Evolutionary conservation across 1,140 invertebrate species (phyloP), one percentile per base, ranked within the genome.

Genomic region (Neomicropteryx cornuta): DNA sequence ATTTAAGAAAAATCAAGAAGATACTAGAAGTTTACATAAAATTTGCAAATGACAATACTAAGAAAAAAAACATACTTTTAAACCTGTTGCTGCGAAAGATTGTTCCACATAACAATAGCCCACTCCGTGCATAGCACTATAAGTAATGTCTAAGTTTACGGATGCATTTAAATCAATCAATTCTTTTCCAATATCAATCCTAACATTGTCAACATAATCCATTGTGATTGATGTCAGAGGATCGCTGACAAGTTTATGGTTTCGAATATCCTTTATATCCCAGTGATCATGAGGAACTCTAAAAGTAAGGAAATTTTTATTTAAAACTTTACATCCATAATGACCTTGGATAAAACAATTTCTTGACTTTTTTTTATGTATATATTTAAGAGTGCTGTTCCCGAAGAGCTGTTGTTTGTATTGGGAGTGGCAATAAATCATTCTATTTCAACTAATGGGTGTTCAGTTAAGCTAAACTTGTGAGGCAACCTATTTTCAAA

Each of bases 41-140:
- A n/a, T n/a, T n/a, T n/a, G n/a, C n/a, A n/a, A n/a, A n/a, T n/a
- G n/a, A n/a, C n/a, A n/a, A n/a, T n/a, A n/a, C n/a, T n/a, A n/a
- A n/a, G n/a, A n/a, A n/a, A n/a, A n/a, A n/a, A 8, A 3, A 47
- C 14, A 43, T 62, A 86, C 79, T 58, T 79, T 76, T 29, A 97
- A 81, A 44, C 80, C 79, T 37, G 83, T 79, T 21, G 59, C 56
- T 48, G 81, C 65, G 51, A 97, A 89, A 4, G 87, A 82, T 46
- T 78, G 64, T 27, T 71, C 53, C 44, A 95, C 75, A 57, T 80
- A 96, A 6, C 75, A 58, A 56, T 88, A 83, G 1, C 93, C 93
- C 11, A 99, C 94, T 18, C 97, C 97, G 61, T 99, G 97, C 85
- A 99, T 94, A 0, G 96, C 86, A 29, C 93, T 97, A 49, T 97